These are phyloP conservation scores for Clistopyga incitator DNA, from an alignment of 2,888 invertebrate species.

Conservation along the genomic window DNA sequence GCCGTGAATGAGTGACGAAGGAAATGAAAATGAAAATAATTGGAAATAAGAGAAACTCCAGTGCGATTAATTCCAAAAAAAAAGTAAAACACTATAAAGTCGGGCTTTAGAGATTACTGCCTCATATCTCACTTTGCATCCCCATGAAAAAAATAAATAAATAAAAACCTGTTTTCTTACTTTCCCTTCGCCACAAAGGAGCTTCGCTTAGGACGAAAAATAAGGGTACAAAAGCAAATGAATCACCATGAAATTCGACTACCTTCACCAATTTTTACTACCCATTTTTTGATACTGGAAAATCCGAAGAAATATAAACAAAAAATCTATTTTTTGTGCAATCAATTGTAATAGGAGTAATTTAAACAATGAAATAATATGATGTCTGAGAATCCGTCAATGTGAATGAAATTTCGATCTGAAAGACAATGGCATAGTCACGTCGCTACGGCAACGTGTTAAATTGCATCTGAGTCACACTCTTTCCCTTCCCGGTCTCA, in stretches of 20 bases:
- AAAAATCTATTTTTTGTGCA: too few species aligned
- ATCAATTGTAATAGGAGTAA: not conserved
- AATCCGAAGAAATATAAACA: too few species aligned
- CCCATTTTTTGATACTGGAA: too few species aligned
- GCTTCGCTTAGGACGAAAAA: too few species aligned
- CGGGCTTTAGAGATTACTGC: too few species aligned
- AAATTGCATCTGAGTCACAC: constrained; percentile 28
- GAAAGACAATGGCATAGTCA: constrained; percentile 40
- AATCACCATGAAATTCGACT: too few species aligned
- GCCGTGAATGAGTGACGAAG: constrained; percentile 6
- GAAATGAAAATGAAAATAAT: not conserved
- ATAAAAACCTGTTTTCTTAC: too few species aligned
- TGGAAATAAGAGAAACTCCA: not conserved
- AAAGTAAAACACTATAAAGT: not conserved
- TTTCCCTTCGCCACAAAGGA: too few species aligned
- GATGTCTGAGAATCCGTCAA: constrained; percentile 1
- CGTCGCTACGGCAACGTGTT: constrained; percentile 50
- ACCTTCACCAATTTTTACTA: too few species aligned
- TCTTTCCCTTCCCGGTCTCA: not conserved
- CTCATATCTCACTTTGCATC: not conserved
- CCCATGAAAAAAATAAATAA: too few species aligned
- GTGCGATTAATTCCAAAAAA: not conserved
- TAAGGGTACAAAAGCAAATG: too few species aligned
- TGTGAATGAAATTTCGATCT: constrained; percentile 25
- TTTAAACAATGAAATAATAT: not conserved